Conservation (phyloP, 2,797 vertebrate species). For the Coregonus sp. region DNA sequence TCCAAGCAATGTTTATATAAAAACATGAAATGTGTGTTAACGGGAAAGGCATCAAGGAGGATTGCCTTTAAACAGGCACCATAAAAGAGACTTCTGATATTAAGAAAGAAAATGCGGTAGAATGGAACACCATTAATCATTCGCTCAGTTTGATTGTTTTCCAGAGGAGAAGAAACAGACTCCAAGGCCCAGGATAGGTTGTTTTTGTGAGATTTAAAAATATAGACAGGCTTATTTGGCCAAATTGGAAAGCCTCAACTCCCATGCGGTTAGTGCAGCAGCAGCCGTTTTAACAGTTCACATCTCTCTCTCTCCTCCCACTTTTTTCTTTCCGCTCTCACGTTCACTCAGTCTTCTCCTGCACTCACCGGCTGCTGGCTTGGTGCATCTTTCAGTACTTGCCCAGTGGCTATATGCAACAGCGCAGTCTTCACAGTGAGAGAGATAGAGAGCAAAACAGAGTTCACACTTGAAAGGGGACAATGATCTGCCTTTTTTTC, state of each 20-base stretch:
- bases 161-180: constrained; percentile 74
- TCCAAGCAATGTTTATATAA: constrained; percentile 66
- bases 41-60: constrained; percentile 79
- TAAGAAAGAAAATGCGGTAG: constrained; percentile 75
- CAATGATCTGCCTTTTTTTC: constrained; percentile 59
- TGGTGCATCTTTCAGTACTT: constrained; percentile 85
- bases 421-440: constrained; percentile 86
- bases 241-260: constrained; percentile 71
- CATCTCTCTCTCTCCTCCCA: constrained; percentile 57
- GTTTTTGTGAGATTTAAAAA: constrained; percentile 75
- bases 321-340: constrained; percentile 27
- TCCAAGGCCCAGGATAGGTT: constrained; percentile 74
- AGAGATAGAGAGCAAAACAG: constrained; percentile 67
- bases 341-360: constrained; percentile 29
- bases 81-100: constrained; percentile 69
- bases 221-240: constrained; percentile 72
- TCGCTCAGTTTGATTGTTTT: constrained; percentile 82
- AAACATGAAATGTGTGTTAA: constrained; percentile 78
- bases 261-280: constrained; percentile 74
- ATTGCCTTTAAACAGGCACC: constrained; percentile 72
- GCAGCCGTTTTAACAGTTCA: constrained; percentile 43
- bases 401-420: constrained; percentile 91
- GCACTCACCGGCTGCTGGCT: constrained; percentile 87
- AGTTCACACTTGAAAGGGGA: constrained; percentile 76
- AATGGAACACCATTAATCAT: constrained; percentile 76